Evolutionary conservation across 2,888 invertebrate genomes (phyloP).

Genomic region (Antheraea assamensis): DNA sequence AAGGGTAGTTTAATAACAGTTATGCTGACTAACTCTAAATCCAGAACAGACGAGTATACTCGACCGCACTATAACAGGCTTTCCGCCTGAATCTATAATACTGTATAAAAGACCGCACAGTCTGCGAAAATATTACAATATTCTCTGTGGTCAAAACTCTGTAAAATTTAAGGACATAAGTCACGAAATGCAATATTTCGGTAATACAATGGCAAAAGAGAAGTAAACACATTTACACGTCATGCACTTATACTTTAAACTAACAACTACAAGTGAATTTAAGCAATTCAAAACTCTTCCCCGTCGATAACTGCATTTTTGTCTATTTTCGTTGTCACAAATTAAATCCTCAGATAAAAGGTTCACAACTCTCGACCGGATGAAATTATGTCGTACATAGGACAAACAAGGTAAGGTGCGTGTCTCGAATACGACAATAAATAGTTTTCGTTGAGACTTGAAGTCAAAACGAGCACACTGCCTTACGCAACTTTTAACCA

Average conservation of each 20-base stretch:
- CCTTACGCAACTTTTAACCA: conserved; percentile 13
- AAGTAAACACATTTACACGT: no score
- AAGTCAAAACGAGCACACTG: neutral
- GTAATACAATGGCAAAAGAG: no score
- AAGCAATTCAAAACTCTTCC: neutral
- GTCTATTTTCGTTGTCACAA: neutral
- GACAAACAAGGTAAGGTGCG: neutral
- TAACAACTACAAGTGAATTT: neutral
- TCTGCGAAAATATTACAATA: no score
- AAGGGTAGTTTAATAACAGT: no score
- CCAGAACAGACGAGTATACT: no score
- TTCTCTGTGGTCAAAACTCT: no score
- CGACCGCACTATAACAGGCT: no score
- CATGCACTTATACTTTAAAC: neutral
- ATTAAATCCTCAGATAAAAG: neutral
- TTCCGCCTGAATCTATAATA: no score
- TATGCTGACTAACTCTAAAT: no score
- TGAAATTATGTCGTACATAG: neutral
- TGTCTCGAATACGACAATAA: conserved; percentile 19
- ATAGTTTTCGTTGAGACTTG: neutral
- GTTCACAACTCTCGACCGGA: neutral
- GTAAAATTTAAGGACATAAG: no score
- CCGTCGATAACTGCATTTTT: neutral
- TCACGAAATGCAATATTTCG: no score
- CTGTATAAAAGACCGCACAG: no score